Base-by-base conservation (phyloP, 2,113 vertebrate species). In the Dunckerocampus dactyliophorus region DNA sequence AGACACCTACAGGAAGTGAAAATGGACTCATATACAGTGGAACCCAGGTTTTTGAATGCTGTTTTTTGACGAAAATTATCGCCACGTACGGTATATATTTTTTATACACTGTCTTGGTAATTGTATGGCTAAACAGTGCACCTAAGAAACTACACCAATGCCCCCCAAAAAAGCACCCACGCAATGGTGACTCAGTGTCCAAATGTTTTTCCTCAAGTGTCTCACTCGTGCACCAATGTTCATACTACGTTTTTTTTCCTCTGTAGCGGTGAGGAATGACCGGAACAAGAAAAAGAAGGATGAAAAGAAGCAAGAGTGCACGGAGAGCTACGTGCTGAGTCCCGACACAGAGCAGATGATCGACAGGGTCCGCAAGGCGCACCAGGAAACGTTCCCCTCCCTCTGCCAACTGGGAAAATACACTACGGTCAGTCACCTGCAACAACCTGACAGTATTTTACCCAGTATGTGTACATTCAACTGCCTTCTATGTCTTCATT, bases 201-300 rank as follows among this genome's bases (percentile, higher is more conserved):
- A 5, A 14, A 21, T 20, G 11, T 49, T 49, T 19, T 49, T 24
- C n/a, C 47, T 39, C 48, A 51, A 21, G 45, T 8, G 19, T 24
- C 39, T 47, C 55, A 58, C 37, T 50, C 6, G n/a, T 50, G 15
- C 22, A 28, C 50, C 28, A 11, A 45, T 39, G 12, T 51, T 12
- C n/a, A 19, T 34, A 15, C 13, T 56, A 12, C 67, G 21, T 17
- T 46, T 12, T 46, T 5, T 57, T 21, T 46, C 55, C 4, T 19
- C 7, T 69, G 58, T 79, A 98, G 96, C 97, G 3, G 96, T 99
- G 84, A 92, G 96, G 69, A 99, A 98, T 0, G 96, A 99, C 88
- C 87, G 97, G 59, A 99, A 98, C 87, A 99, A 99, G 88, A 99
- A 98, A 91, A 99, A 98, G 85, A 98, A 99, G 82, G 96, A 99